Evolutionary conservation across 35 echinoderm and acorn worm species (phyloP), one percentile per base, ranked within the genome.

Genomic region (Heliocidaris tuberculata): DNA sequence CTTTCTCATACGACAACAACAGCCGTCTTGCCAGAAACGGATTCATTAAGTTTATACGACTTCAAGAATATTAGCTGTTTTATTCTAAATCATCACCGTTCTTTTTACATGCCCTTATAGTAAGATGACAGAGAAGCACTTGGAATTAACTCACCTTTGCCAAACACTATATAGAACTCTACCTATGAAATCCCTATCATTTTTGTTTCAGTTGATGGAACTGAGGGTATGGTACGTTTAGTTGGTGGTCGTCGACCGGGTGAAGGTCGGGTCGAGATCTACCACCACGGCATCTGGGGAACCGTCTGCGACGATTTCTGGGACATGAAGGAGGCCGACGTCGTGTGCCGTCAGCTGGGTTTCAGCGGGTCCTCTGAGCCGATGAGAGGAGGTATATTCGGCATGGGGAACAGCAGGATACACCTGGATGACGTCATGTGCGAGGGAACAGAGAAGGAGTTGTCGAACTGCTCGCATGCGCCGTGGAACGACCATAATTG

Each of bases 261-360:
- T 16, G 86, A 94, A 31, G 96, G 96, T 31, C 87, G 96, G 49
- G 86, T 96, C n/a, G 96, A 96, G 86, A 90, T 96, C 24, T 92
- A 92, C 31, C 48, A n/a, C 24, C 47, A 85, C 50, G 94, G 89
- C 50, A 47, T 85, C 7, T 96, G 96, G 96, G 96, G 96, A n/a
- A 96, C 96, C 13, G 60, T 96, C 50, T 96, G 96, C 65, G 96
- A 96, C 90, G 94, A 96, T 86, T 94, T 49, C 30, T 96, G 93
- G 93, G 89, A 96, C 88, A 21, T 49, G 13, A 92, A 5, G 49
- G 86, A 94, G 32, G 94, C 85, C 27, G 31, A 70, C 19, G 94
- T 96, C 15, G 94, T 94, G 2, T 96, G 96, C 47, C 96, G 89
- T 91, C 96, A 96, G 29, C 89, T 96, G 7, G 96, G 96, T 5